A percentile compares a stretch with the other conserved stretches of the same genome.
Evolutionary conservation across 2,797 vertebrate species (phyloP).

Genomic region (Heterohyrax brucei): DNA sequence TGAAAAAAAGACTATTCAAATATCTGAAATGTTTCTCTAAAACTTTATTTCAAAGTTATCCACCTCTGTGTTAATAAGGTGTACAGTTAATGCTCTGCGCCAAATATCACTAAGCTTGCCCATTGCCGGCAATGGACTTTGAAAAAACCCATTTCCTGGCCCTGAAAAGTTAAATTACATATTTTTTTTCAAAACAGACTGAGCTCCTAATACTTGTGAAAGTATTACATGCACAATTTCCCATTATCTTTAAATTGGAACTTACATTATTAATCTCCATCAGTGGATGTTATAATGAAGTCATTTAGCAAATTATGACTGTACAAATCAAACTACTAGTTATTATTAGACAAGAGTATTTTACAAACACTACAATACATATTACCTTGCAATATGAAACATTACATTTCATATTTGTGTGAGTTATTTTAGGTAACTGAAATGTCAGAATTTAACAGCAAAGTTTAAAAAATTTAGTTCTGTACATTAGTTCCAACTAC

Average conservation of each 20-base stretch:
- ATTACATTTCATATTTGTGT: constrained; percentile 84
- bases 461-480: constrained; percentile 86
- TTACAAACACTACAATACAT: constrained; percentile 89
- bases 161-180: constrained; percentile 81
- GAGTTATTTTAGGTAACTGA: constrained; percentile 87
- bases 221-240: constrained; percentile 86
- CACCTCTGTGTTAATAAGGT: constrained; percentile 83
- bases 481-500: constrained; percentile 89
- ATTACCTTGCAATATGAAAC: constrained; percentile 82
- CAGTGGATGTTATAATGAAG: constrained; percentile 88
- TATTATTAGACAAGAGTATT: constrained; percentile 87
- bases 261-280: constrained; percentile 88
- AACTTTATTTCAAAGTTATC: constrained; percentile 92
- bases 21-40: constrained; percentile 88
- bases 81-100: constrained; percentile 82
- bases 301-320: constrained; percentile 89
- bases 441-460: constrained; percentile 88
- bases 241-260: constrained; percentile 86
- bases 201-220: constrained; percentile 85
- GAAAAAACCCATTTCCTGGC: constrained; percentile 86
- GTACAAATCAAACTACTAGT: constrained; percentile 90
- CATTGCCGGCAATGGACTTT: constrained; percentile 91
- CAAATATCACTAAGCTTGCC: constrained; percentile 84
- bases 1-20: constrained; percentile 64
- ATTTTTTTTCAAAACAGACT: constrained; percentile 83